These are phyloP conservation scores for Adineta ricciae DNA, from an alignment of 2,888 invertebrate species.

Conservation along the genomic window DNA sequence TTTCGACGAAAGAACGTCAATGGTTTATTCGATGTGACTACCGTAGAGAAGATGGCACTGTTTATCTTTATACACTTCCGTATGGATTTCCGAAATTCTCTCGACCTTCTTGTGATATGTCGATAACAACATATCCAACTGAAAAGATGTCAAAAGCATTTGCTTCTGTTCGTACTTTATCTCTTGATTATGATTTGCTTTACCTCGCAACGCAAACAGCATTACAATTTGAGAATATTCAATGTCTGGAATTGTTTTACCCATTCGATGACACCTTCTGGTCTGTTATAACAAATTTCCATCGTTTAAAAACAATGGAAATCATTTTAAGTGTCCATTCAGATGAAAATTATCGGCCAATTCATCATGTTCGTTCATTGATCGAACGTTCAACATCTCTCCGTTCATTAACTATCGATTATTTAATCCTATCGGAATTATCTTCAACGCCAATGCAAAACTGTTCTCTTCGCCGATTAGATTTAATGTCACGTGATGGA, in stretches of 20 bases:
- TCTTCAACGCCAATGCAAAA: background rate
- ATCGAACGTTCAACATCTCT: background rate
- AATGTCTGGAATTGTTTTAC: background rate
- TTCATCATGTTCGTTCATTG: background rate
- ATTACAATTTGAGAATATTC: background rate
- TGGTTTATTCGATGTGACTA: conserved; percentile 1
- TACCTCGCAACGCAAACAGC: background rate
- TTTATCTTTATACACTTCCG: background rate
- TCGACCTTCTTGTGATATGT: background rate
- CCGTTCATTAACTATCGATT: background rate
- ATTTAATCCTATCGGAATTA: background rate
- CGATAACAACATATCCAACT: background rate
- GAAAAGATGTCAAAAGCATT: background rate
- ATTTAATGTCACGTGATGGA: background rate
- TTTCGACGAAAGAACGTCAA: background rate
- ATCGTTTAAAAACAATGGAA: background rate
- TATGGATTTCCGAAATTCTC: background rate
- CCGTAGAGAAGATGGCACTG: background rate
- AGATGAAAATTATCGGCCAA: background rate
- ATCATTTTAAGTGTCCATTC: background rate
- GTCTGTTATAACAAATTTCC: background rate
- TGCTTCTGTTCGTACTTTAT: background rate
- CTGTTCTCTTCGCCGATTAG: background rate
- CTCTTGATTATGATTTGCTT: background rate
- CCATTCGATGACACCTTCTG: background rate